These are phyloP conservation scores for Pachydiplax longipennis DNA, from an alignment of 2,888 invertebrate species.

Conservation along the genomic window DNA sequence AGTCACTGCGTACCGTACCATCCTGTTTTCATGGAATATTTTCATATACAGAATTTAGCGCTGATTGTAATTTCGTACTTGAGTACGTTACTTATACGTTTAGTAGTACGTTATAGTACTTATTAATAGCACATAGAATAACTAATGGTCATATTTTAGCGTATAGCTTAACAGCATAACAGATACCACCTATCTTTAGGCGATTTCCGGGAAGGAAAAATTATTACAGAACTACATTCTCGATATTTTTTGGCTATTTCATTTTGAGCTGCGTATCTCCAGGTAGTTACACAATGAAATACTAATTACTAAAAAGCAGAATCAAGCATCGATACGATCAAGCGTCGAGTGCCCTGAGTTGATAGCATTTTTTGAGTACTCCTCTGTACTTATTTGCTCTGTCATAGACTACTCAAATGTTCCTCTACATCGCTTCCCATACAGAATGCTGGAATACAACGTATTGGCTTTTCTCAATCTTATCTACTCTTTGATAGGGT, in stretches of 20 bases:
- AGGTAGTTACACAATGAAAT: not conserved
- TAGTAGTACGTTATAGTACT: no score
- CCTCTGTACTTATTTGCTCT: not conserved
- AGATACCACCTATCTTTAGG: not conserved
- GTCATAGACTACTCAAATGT: not conserved
- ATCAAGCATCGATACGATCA: not conserved
- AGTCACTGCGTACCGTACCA: no score
- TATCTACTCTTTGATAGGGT: constrained; percentile 13
- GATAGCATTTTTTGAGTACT: not conserved
- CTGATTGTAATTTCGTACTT: no score
- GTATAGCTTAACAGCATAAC: not conserved
- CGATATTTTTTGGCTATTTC: not conserved
- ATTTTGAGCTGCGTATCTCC: not conserved
- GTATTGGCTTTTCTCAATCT: constrained; percentile 25
- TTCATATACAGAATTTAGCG: no score
- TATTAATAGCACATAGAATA: no score
- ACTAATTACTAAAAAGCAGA: not conserved
- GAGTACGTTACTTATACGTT: no score
- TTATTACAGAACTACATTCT: no score
- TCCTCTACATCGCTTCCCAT: not conserved
- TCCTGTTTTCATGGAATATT: no score
- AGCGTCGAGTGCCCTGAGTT: not conserved
- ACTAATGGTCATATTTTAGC: no score
- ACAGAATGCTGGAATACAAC: constrained; percentile 4
- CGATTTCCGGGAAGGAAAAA: no score